Base-by-base conservation (phyloP, 2,113 vertebrate genomes). In the Lanius collurio region DNA sequence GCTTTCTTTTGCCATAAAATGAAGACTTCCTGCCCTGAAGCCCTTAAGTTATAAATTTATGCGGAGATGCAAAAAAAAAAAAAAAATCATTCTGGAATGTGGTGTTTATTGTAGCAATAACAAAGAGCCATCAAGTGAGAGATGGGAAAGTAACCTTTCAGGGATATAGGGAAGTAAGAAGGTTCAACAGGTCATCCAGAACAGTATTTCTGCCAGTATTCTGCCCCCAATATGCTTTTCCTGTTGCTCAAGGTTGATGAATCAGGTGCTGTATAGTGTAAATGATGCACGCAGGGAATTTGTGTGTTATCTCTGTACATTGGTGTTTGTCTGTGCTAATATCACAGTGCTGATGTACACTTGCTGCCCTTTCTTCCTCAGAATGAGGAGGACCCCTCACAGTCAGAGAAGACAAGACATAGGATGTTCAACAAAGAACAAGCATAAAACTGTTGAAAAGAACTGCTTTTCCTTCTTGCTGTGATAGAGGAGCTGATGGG, bases 21-120 rank as follows among this genome's bases (percentile, higher is more conserved):
- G 19, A 89, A 71, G 49, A 63, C n/a, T 91, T 92, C 76, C 85
- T 90, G 49, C 56, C 93, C 69, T 71, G 60, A 68, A 91, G 60
- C 21, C 35, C 55, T 59, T 26, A 69, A 10, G 9, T 67, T 87
- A 47, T 26, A 63, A 57, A 78, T 60, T 53, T 70, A 44, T 81
- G 85, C 4, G 0, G 23, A 31, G 31, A 60, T 55, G 3, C 1
- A 17, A 83, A 83, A 82, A 39, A 68, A 55, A 65, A 35, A n/a
- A 33, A n/a, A n/a, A 42, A 37, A 0, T 31, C 0, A 0, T 63
- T 60, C 35, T 94, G 65, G 53, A 91, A 85, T 64, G 42, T 57
- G 53, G 19, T 5, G 0, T 71, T 95, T 57, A 33, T 94, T 7
- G 0, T 63, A 63, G 22, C 26, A 56, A 23, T 69, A 79, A 75